Evolutionary conservation across 2,888 invertebrate genomes (phyloP), one percentile per base, ranked within the genome.

Genomic region (Isotomurus palustris): DNA sequence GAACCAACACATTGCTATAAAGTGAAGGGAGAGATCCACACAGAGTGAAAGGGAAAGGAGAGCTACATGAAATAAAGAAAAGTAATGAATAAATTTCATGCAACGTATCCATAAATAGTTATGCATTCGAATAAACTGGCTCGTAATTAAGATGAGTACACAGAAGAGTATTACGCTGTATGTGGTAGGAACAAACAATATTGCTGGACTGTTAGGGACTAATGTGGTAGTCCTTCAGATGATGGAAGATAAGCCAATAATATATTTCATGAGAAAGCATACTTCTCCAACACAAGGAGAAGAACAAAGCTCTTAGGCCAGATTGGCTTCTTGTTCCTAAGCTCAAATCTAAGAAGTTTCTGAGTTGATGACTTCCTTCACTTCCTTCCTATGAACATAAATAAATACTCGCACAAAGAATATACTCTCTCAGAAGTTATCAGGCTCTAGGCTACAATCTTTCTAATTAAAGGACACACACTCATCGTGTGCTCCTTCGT

Each of bases 71-170:
- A 49, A 19, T n/a, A 29, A 49, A 49, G 49, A 49, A n/a, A 49
- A 49, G 49, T 49, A 49, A 49, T 49, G 35, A 49, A 49, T 35
- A 49, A 49, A 35, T 49, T 49, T 32, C 49, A 56, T 56, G 60
- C 50, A 61, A 61, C 56, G 48, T 56, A 45, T 61, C 59, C 61
- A 64, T 64, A 64, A 64, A 61, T 64, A 64, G 61, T 64, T 59
- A 59, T 57, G 59, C 58, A 55, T 55, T 50, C 54, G 58, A 49
- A 62, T 54, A 48, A 50, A 55, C 49, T 52, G 49, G 52, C 58
- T 53, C 50, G 61, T 62, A 64, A 64, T 64, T 64, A 64, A 64
- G 61, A 64, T 64, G 59, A 53, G 64, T 64, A 64, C 60, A 43
- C 22, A n/a, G n/a, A n/a, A n/a, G n/a, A n/a, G n/a, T n/a, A n/a